Percentiles rank a stretch among this genome's conserved stretches.
Conservation (phyloP, 2,888 invertebrate genomes). For the Xylota segnis region DNA sequence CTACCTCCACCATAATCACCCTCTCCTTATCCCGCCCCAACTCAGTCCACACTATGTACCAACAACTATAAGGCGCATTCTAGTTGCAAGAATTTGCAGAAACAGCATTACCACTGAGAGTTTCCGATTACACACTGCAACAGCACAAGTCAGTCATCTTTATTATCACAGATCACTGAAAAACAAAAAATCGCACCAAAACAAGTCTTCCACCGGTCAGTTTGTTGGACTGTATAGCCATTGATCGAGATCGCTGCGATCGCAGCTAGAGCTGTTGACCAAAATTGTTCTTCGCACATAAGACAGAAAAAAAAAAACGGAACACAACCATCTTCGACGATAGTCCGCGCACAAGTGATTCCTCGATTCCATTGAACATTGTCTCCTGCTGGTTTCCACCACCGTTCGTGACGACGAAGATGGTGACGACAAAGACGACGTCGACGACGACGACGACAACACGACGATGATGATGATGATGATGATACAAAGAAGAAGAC, state of each 20-base stretch:
- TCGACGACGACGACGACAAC: slow-evolving; percentile 29
- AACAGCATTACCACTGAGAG: slow-evolving; percentile 53
- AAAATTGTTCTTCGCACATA: slow-evolving; percentile 23
- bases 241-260: slow-evolving; percentile 49
- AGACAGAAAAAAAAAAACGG: slow-evolving; percentile 20
- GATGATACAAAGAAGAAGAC: slow-evolving; percentile 44
- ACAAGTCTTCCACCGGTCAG: slow-evolving; percentile 45
- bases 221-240: slow-evolving; percentile 24
- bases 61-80: slow-evolving; percentile 29
- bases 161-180: slow-evolving; percentile 48
- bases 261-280: slow-evolving; percentile 32
- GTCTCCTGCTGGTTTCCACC: slow-evolving; percentile 74
- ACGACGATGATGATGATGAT: slow-evolving; percentile 28
- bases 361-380: slow-evolving; percentile 77
- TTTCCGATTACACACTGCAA: slow-evolving; percentile 69
- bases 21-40: background rate
- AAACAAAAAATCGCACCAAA: slow-evolving; percentile 37
- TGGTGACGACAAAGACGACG: slow-evolving; percentile 28
- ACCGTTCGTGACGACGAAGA: slow-evolving; percentile 61
- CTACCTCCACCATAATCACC: slow-evolving; percentile 39
- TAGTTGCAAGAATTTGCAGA: slow-evolving; percentile 59
- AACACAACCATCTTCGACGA: slow-evolving; percentile 81
- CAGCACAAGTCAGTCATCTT: slow-evolving; percentile 69
- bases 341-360: slow-evolving; percentile 83
- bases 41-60: background rate